Evolutionary conservation across 1,140 invertebrate genomes (phyloP).

Genomic region (Hestina assimilis): DNA sequence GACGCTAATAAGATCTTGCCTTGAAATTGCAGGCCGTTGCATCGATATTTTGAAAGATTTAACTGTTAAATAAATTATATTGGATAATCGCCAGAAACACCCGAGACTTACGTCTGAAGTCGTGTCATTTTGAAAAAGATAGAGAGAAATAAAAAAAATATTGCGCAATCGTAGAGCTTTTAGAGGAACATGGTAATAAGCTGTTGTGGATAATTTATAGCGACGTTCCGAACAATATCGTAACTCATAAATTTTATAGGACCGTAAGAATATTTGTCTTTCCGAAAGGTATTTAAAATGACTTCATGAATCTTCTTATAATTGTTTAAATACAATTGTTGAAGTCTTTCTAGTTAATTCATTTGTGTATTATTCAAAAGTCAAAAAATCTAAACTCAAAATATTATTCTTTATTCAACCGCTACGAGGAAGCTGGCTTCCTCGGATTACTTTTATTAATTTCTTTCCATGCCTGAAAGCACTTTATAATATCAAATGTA

Average conservation of each 20-base stretch:
- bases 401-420: no score
- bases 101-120: background rate
- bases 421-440: no score
- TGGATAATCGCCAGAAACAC: constrained; percentile 5
- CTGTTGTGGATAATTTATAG: background rate
- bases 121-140: background rate
- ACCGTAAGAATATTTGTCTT: background rate
- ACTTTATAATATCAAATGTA: no score
- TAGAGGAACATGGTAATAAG: background rate
- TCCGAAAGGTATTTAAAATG: background rate
- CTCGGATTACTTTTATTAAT: no score
- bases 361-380: no score
- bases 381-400: no score
- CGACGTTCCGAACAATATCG: background rate
- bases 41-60: constrained; percentile 22
- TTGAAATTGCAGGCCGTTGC: constrained; percentile 16
- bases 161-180: background rate
- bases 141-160: no score
- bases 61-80: constrained; percentile 21
- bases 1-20: background rate
- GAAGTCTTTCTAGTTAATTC: no score
- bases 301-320: background rate
- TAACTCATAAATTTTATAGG: background rate
- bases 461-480: no score
- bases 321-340: background rate